A percentile compares a stretch with the other conserved stretches of the same genome.
Evolutionary conservation across 2,797 vertebrate genomes (phyloP).

Genomic region (Parauchenoglanis punctatus): DNA sequence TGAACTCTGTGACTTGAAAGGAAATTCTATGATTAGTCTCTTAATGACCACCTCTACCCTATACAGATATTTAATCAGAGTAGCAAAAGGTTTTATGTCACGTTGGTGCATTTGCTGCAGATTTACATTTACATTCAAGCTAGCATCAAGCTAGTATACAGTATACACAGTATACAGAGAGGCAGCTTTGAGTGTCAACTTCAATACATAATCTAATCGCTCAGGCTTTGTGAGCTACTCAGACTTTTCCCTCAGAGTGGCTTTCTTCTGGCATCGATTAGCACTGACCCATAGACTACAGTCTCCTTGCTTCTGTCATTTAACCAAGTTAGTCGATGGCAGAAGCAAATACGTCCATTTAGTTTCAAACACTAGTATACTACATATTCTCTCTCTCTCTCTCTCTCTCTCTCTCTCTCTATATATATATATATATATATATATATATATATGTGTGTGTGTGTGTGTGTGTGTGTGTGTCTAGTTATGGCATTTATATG

Average conservation of each 20-base stretch:
- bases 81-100: neutral
- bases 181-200: slow-evolving; percentile 40
- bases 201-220: slow-evolving; percentile 47
- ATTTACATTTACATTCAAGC: slow-evolving; percentile 44
- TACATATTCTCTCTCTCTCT: too few relatives aligned
- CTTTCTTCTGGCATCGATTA: slow-evolving; percentile 35
- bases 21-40: neutral
- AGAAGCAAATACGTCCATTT: neutral
- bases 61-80: neutral
- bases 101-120: neutral
- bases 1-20: slow-evolving; percentile 15
- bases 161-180: slow-evolving; percentile 26
- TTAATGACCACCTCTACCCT: neutral
- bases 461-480: too few relatives aligned
- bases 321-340: slow-evolving; percentile 2
- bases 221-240: slow-evolving; percentile 51
- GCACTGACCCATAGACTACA: slow-evolving; percentile 36
- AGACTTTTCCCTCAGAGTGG: slow-evolving; percentile 11
- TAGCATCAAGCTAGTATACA: slow-evolving; percentile 47
- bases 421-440: too few relatives aligned
- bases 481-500: neutral
- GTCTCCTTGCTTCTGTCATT: slow-evolving; percentile 29
- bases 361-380: neutral
- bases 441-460: too few relatives aligned
- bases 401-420: too few relatives aligned